Percentiles rank a stretch among this genome's conserved stretches.
Evolutionary conservation across 2,797 vertebrate genomes (phyloP).

Genomic region (Apogon hyalosoma): DNA sequence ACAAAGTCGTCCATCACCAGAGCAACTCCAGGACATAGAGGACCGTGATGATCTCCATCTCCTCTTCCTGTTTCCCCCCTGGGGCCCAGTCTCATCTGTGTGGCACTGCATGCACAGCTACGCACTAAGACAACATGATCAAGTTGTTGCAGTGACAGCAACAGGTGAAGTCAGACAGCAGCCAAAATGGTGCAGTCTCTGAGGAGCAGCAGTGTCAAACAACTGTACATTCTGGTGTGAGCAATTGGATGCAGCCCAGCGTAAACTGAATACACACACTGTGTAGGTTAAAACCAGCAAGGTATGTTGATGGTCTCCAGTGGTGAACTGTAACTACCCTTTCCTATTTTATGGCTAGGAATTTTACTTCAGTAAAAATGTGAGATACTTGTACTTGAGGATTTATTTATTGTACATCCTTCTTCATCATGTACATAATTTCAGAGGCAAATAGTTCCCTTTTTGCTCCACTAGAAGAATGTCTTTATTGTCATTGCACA

Average conservation of each 20-base stretch:
- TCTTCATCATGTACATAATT: too few relatives aligned
- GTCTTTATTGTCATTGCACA: too few relatives aligned
- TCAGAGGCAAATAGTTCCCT: too few relatives aligned
- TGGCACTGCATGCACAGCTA: slow-evolving; percentile 14
- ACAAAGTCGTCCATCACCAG: slow-evolving; percentile 67
- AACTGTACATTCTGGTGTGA: slow-evolving; percentile 33
- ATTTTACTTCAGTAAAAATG: too few relatives aligned
- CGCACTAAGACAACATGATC: slow-evolving; percentile 35
- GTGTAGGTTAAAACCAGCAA: slow-evolving; percentile 11
- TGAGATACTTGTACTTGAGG: too few relatives aligned
- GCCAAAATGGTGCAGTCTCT: slow-evolving; percentile 71
- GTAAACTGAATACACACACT: slow-evolving; percentile 12
- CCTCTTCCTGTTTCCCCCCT: slow-evolving; percentile 16
- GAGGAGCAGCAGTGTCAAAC: slow-evolving; percentile 53
- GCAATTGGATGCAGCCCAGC: slow-evolving; percentile 37
- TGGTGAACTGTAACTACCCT: too few relatives aligned
- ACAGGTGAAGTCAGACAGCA: slow-evolving; percentile 72
- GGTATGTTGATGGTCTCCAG: slow-evolving; percentile 17
- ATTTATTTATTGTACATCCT: too few relatives aligned
- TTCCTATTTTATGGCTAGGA: too few relatives aligned
- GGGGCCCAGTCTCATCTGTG: slow-evolving; percentile 26
- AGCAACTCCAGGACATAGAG: slow-evolving; percentile 31
- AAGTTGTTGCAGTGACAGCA: slow-evolving; percentile 65
- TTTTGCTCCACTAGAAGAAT: too few relatives aligned
- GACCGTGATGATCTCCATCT: slow-evolving; percentile 46